Base-by-base conservation (phyloP, 2,797 vertebrate species). In the Stomatorhinus walkeri region DNA sequence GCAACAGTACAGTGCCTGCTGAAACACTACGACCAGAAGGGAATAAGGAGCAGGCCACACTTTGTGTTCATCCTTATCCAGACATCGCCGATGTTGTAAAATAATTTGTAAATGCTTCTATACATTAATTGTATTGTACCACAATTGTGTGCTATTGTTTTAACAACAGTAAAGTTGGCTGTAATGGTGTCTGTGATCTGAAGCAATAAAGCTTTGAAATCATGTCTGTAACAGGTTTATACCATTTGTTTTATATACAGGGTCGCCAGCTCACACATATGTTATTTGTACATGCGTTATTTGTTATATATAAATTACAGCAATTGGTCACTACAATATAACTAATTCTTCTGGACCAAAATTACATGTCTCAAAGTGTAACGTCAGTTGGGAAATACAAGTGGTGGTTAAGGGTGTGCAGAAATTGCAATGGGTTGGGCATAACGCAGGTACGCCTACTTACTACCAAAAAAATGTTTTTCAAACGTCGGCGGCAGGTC, bases 151-250 rank as follows among this genome's bases (percentile, higher is more conserved):
- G 95, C 92, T 91, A 93, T 94, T 95, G 94, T 95, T 95, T 95
- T 95, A 93, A 94, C 94, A 94, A 91, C 92, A 93, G 92, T 94
- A 93, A 93, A 89, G 92, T 93, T 93, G 94, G 94, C 91, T 93
- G 93, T 94, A 94, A 95, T 79, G 28, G 72, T 95, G 90, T 90
- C 90, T 93, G 94, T 95, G 93, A 94, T 95, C 94, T 91, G 93
- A 93, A 95, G 95, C 96, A 96, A 96, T 96, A 96, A 96, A 96
- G 94, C 93, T 93, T 94, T 92, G 93, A 94, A 88, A 92, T 88
- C 36, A 79, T 43, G 36, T 79, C 36, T 19, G 36, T 79, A 43
- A 79, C 32, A 79, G 64, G 64, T 79, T 46, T 46, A 46, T 46
- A 79, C 16, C 32, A 46, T 72, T 72, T 72, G 64, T 72, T 64